phyloP scores from a whole-genome alignment of 2,888 invertebrate species.

The Heliconius ethilla region DNA sequence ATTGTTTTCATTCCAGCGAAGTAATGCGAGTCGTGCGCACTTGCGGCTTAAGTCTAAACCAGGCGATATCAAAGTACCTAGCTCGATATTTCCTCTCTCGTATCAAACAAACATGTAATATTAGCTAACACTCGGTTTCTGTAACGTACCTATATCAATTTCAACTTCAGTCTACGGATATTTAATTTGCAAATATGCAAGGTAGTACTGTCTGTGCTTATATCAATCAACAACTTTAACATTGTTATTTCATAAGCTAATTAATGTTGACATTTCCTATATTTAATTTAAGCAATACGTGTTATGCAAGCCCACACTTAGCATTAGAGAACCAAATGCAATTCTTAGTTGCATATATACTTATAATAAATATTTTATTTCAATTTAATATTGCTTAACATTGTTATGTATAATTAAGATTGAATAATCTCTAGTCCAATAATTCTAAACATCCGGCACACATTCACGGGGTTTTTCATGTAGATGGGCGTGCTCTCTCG shows the following conservation, averaged over 20 bases:
- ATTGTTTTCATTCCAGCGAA: slow-evolving; percentile 67
- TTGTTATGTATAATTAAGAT: slow-evolving; percentile 41
- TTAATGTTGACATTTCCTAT: background rate
- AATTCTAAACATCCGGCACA: slow-evolving; percentile 42
- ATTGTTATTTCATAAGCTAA: background rate
- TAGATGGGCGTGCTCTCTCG: slow-evolving; percentile 61
- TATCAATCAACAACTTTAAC: background rate
- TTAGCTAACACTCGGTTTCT: slow-evolving; percentile 43
- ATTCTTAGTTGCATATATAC: slow-evolving; percentile 13
- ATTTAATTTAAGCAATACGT: slow-evolving; percentile 11
- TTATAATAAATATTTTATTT: slow-evolving; percentile 12
- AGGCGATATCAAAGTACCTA: slow-evolving; percentile 43
- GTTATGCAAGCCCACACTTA: slow-evolving; percentile 19
- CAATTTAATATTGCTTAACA: slow-evolving; percentile 26
- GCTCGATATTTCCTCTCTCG: slow-evolving; percentile 46
- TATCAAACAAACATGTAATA: slow-evolving; percentile 43
- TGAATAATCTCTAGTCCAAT: slow-evolving; percentile 38
- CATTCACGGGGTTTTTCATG: slow-evolving; percentile 57
- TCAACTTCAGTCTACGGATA: slow-evolving; percentile 32
- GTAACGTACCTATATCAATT: slow-evolving; percentile 40
- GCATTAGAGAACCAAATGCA: slow-evolving; percentile 24
- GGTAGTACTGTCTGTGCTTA: background rate
- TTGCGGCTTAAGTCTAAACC: slow-evolving; percentile 55
- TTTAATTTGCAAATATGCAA: background rate
- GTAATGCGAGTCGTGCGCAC: slow-evolving; percentile 63